Evolutionary conservation across 2,888 invertebrate genomes (phyloP).

Genomic region (Chymomyza amoena): DNA sequence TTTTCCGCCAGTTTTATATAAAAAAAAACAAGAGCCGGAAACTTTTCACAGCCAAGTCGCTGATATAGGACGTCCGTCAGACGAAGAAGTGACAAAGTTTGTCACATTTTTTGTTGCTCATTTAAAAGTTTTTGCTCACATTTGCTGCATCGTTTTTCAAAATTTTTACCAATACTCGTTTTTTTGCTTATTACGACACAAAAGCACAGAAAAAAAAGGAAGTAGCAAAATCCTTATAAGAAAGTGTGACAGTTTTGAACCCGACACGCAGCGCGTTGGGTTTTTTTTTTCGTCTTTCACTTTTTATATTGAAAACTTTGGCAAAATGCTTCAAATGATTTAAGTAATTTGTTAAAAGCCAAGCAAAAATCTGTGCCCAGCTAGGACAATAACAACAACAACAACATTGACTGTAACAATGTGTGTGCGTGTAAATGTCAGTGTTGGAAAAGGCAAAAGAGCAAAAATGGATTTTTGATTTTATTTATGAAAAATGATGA

Average conservation of each 20-base stretch:
- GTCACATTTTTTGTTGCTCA: slow-evolving; percentile 13
- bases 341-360: slow-evolving; percentile 60
- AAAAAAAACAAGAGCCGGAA: neutral
- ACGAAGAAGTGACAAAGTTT: slow-evolving; percentile 53
- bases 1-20: neutral
- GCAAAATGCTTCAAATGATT: slow-evolving; percentile 31
- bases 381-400: neutral
- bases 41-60: slow-evolving; percentile 5
- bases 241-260: slow-evolving; percentile 19
- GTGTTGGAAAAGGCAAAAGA: neutral
- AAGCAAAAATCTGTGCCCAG: slow-evolving; percentile 14
- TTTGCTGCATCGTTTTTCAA: slow-evolving; percentile 51
- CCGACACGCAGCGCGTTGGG: slow-evolving; percentile 33
- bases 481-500: slow-evolving; percentile 63
- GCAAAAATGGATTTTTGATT: neutral
- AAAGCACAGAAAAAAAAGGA: neutral
- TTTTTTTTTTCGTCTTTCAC: slow-evolving; percentile 22
- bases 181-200: slow-evolving; percentile 37
- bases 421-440: neutral
- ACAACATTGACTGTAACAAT: neutral
- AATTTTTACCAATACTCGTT: slow-evolving; percentile 39
- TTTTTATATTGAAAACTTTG: neutral
- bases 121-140: slow-evolving; percentile 40
- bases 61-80: slow-evolving; percentile 39
- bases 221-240: neutral